phyloP scores from a whole-genome alignment of 2,888 invertebrate genomes.

The Mesodorylaimus sp. region DNA sequence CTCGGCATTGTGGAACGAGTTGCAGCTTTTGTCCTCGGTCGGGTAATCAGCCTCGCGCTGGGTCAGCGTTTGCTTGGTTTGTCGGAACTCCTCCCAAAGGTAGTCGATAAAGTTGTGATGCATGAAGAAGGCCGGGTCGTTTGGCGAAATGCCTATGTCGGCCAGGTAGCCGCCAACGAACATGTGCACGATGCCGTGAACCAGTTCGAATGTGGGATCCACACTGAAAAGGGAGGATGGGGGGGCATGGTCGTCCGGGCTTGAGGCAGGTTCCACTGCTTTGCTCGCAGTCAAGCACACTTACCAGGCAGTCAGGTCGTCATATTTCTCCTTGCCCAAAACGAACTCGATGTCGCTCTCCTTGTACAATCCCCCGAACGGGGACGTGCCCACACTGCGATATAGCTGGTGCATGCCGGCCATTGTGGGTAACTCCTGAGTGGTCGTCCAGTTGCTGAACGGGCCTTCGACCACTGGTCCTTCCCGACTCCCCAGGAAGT shows the following conservation, averaged over 20 bases:
- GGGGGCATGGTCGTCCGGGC: not conserved
- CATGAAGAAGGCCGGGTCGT: constrained; percentile 31
- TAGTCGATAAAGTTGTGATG: constrained; percentile 31
- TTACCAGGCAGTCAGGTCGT: constrained; percentile 10
- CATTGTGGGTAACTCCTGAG: constrained; percentile 16
- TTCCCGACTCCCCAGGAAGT: constrained; percentile 21
- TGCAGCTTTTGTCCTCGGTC: constrained; percentile 5
- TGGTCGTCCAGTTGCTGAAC: constrained; percentile 26
- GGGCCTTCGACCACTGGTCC: constrained; percentile 29
- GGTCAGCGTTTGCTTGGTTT: constrained; percentile 15
- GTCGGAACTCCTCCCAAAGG: constrained; percentile 28
- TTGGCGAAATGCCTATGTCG: constrained; percentile 24
- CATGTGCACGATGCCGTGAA: constrained; percentile 19
- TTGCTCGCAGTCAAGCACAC: not conserved
- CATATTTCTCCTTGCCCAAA: constrained; percentile 1
- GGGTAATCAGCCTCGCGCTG: constrained; percentile 9
- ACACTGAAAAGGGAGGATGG: constrained; percentile 4
- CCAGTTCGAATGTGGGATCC: constrained; percentile 21
- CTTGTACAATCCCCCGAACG: constrained; percentile 9
- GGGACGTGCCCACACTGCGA: constrained; percentile 8
- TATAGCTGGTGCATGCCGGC: constrained; percentile 4
- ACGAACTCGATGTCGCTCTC: constrained; percentile 6
- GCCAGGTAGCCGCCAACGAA: constrained; percentile 21
- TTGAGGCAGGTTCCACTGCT: not conserved
- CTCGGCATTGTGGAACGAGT: constrained; percentile 4